phyloP scores from a whole-genome alignment of 2,113 vertebrate genomes.

The Leptodactylus fuscus region DNA sequence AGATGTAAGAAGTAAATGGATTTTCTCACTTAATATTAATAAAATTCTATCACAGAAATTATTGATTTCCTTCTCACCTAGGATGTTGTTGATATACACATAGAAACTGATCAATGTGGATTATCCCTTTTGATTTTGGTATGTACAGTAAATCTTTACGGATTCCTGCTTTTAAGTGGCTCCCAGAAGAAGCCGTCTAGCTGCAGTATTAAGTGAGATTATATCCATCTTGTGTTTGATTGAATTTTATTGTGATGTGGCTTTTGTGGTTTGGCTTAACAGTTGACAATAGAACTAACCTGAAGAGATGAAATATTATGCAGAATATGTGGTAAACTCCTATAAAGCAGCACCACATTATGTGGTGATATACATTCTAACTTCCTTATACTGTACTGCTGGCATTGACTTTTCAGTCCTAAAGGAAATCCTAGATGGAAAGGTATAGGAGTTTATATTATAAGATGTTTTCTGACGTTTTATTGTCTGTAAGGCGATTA shows the following conservation, averaged over 20 bases:
- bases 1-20: neutral
- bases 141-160: neutral
- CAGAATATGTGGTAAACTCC: neutral
- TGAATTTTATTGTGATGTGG: neutral
- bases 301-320: neutral
- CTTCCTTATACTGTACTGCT: neutral
- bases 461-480: too few species aligned
- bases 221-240: neutral
- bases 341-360: neutral
- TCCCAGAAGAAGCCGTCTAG: neutral
- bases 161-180: neutral
- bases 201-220: neutral
- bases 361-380: neutral
- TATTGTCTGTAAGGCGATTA: too few species aligned
- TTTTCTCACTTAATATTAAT: neutral
- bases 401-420: neutral
- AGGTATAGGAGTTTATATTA: neutral
- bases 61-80: neutral
- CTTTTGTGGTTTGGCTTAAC: neutral
- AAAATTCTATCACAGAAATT: neutral
- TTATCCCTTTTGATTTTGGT: neutral
- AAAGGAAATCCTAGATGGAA: neutral
- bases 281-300: neutral
- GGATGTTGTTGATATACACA: neutral
- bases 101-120: slow-evolving; percentile 1